Base-by-base conservation (phyloP, 2,113 vertebrate species). In the Paradisaea rubra region DNA sequence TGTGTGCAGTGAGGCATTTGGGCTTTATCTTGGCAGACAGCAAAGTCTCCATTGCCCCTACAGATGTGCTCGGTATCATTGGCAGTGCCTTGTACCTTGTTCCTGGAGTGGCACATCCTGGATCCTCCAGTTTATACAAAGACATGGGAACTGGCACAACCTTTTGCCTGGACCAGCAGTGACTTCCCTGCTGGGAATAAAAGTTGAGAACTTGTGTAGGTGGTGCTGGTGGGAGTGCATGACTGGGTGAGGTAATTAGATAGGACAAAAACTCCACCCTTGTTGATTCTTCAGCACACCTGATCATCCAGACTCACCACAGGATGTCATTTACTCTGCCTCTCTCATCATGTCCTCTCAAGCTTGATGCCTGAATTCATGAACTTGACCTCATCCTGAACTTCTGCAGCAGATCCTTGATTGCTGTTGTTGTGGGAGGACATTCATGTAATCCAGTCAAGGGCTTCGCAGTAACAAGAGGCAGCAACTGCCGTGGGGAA, bases 91-190 rank as follows among this genome's bases (percentile, higher is more conserved):
- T 7, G 8, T 49, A 30, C 28, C 39, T 77, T 52, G 9, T 30
- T 60, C 33, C 21, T 41, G 64, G 20, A 63, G 7, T 21, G 56
- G 25, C 42, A 35, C 7, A 2, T 42, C 60, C 47, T 66, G 42
- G 59, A n/a, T 71, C 35, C 12, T 66, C 16, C 44, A 50, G 18
- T 45, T 71, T 59, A 15, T 1, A 28, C 19, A 68, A 61, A 66
- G 35, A 53, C 30, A 21, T 0, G 0, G 35, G n/a, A 80, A 24
- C 4, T 5, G 28, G 5, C 41, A 44, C 0, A 4, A 17, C 27
- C 16, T 72, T 54, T 69, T 86, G 3, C 19, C 37, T 53, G 42
- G 42, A 59, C 10, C 45, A 74, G 31, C 30, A 85, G 42, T 27
- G 18, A 33, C 13, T 44, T 69, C 23, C 10, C 41, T 33, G 5